phyloP scores from a whole-genome alignment of 2,113 vertebrate species.

The Cyanistes caeruleus region DNA sequence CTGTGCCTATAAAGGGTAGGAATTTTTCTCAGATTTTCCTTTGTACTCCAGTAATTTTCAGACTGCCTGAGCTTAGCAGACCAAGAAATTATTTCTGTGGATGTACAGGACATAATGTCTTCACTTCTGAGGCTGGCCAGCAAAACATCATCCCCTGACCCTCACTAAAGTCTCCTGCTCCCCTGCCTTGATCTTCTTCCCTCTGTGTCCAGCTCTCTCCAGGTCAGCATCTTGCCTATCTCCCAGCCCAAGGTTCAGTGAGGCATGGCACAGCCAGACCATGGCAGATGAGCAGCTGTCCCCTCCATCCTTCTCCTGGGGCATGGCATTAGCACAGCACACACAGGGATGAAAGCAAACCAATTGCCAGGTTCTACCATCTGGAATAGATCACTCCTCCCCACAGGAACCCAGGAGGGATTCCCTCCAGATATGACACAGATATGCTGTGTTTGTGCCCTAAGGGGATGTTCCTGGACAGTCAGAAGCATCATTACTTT shows the following conservation, averaged over 20 bases:
- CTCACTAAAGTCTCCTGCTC: neutral
- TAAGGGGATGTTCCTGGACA: neutral
- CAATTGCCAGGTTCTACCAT: neutral
- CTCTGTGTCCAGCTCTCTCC: neutral
- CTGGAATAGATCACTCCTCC: neutral
- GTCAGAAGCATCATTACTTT: neutral
- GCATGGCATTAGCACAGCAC: neutral
- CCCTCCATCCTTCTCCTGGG: neutral
- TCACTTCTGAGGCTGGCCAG: neutral
- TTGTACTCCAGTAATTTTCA: neutral
- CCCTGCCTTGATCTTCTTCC: neutral
- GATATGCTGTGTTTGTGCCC: neutral
- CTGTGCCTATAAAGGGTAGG: neutral
- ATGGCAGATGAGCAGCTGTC: neutral
- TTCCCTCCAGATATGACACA: neutral
- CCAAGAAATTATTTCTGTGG: neutral
- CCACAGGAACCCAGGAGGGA: neutral
- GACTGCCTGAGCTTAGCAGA: neutral
- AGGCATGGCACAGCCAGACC: neutral
- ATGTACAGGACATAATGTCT: neutral
- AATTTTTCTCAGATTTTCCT: neutral
- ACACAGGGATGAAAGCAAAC: neutral
- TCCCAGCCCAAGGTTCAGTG: accelerated
- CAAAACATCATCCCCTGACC: neutral
- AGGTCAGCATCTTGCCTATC: neutral